Percentiles rank a stretch among this genome's conserved stretches.
Evolutionary conservation across 2,113 vertebrate genomes (phyloP).

Genomic region (Phalacrocorax pelagicus): DNA sequence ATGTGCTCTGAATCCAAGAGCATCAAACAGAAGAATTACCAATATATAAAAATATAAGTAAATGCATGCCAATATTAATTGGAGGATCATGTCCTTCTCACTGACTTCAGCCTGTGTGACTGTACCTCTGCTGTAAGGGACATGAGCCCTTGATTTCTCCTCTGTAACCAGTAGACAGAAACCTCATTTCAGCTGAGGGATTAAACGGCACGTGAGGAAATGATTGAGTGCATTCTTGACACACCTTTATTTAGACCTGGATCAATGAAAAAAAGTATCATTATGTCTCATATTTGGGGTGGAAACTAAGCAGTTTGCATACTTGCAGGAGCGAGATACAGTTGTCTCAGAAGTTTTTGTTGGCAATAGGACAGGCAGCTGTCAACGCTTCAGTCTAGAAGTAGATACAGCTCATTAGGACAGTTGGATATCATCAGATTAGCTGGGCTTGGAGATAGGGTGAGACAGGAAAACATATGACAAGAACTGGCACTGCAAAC

Average conservation of each 20-base stretch:
- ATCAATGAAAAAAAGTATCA: constrained; percentile 12
- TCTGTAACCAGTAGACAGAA: background rate
- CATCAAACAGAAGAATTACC: constrained; percentile 16
- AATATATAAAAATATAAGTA: constrained; percentile 41
- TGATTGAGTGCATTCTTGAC: background rate
- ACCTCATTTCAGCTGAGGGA: background rate
- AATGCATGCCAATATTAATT: constrained; percentile 48
- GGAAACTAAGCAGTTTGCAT: constrained; percentile 23
- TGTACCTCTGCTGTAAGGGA: background rate
- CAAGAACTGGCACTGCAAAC: constrained; percentile 27
- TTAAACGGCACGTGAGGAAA: constrained; percentile 20
- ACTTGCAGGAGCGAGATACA: constrained; percentile 35
- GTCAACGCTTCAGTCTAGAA: constrained; percentile 42
- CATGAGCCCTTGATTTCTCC: background rate
- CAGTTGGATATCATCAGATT: constrained; percentile 63
- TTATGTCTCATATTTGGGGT: constrained; percentile 33
- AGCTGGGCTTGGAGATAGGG: constrained; percentile 48
- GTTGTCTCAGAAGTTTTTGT: constrained; percentile 48
- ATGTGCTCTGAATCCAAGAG: background rate
- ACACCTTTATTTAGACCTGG: background rate
- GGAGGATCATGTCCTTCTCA: constrained; percentile 25
- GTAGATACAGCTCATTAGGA: constrained; percentile 61
- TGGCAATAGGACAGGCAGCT: constrained; percentile 55
- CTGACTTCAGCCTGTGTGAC: constrained; percentile 1
- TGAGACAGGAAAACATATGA: constrained; percentile 64